These are phyloP conservation scores for Panulirus ornatus DNA, from an alignment of 1,140 invertebrate genomes.

Conservation along the genomic window DNA sequence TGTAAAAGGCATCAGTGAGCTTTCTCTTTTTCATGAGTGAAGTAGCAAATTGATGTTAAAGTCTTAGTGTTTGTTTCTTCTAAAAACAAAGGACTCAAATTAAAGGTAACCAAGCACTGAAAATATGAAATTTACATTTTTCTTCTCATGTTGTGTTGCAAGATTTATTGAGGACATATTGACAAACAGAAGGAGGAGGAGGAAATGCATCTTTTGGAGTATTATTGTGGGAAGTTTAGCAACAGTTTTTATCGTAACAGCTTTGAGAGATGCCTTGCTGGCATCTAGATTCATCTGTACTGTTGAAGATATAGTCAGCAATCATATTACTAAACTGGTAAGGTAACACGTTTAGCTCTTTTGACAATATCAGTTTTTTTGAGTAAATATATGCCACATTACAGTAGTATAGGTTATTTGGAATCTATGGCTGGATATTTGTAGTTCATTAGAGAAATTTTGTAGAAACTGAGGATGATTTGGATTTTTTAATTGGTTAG, in stretches of 20 bases:
- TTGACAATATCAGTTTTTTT: no score
- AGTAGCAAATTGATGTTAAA: background rate
- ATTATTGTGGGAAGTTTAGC: background rate
- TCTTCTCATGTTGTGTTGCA: conserved; percentile 52
- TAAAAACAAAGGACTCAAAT: background rate
- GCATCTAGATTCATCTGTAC: conserved; percentile 45
- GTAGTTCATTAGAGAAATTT: no score
- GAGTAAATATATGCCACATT: no score
- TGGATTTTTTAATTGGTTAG: no score
- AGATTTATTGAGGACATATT: conserved; percentile 44
- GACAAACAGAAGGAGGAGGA: conserved; percentile 13
- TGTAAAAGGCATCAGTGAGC: background rate
- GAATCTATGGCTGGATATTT: no score
- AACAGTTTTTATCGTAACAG: conserved; percentile 15
- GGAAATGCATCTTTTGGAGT: conserved; percentile 25
- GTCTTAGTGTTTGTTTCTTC: background rate
- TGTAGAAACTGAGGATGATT: no score
- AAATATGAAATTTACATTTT: conserved; percentile 46
- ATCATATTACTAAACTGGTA: conserved; percentile 45
- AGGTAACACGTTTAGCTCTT: background rate
- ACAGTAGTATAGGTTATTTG: no score
- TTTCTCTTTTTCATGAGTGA: background rate
- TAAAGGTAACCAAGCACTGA: background rate
- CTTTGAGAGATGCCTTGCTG: conserved; percentile 35
- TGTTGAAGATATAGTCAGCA: conserved; percentile 31